Percentiles rank a stretch among this genome's conserved stretches.
Conservation (phyloP, 2,797 vertebrate genomes). For the Centropyge bicolor region DNA sequence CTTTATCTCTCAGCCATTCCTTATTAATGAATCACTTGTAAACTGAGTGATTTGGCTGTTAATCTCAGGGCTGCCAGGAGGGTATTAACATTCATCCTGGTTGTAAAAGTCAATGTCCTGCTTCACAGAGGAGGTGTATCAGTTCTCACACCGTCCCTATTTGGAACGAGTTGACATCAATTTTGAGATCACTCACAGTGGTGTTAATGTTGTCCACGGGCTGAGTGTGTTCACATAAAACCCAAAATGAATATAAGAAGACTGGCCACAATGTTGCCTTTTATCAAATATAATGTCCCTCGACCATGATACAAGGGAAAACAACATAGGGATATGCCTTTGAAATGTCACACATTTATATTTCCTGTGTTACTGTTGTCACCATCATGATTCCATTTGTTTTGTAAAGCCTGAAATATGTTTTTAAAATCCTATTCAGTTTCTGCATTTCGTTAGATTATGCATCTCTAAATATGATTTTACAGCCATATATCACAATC, state of each 20-base stretch:
- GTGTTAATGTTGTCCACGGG: not conserved
- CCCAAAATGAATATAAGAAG: not conserved
- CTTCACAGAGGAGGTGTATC: constrained; percentile 14
- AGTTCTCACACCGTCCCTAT: not conserved
- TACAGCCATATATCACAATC: not conserved
- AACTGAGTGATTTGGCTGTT: constrained; percentile 28
- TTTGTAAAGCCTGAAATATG: not conserved
- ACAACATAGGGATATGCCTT: not conserved
- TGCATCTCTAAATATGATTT: not conserved
- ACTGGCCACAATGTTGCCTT: not conserved
- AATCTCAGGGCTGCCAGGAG: constrained; percentile 20
- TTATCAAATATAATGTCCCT: too few species aligned
- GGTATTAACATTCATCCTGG: constrained; percentile 8
- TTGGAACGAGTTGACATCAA: not conserved
- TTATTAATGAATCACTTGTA: constrained; percentile 15
- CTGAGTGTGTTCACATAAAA: constrained; percentile 3
- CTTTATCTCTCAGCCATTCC: not conserved
- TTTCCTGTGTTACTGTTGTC: not conserved
- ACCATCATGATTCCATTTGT: not conserved
- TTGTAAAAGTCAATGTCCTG: constrained; percentile 45
- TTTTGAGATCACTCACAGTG: not conserved
- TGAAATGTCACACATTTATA: constrained; percentile 3
- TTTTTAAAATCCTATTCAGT: not conserved
- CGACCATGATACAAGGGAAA: not conserved
- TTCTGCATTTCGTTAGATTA: not conserved